Evolutionary conservation across 1,140 invertebrate species (phyloP).

Genomic region (Eufriesea mexicana): DNA sequence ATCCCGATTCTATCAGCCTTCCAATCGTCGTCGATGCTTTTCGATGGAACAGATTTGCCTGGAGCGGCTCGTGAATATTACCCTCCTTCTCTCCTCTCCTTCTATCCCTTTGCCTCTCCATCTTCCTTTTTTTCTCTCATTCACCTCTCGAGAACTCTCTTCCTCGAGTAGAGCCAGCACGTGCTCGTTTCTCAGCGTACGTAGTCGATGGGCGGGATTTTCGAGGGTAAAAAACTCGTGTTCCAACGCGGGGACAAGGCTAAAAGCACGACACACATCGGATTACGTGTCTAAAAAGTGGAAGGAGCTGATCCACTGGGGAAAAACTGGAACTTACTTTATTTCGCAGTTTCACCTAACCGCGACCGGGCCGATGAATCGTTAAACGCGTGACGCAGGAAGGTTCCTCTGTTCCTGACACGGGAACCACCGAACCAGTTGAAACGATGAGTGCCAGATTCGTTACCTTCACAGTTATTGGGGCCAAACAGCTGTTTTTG

Average conservation of each 20-base stretch:
- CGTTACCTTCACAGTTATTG: no score
- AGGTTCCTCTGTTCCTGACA: background rate
- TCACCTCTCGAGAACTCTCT: slow-evolving; percentile 53
- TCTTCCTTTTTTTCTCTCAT: slow-evolving; percentile 39
- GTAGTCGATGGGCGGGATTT: slow-evolving; percentile 61
- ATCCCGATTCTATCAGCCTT: slow-evolving; percentile 53
- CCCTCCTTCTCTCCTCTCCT: slow-evolving; percentile 2
- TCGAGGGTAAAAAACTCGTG: slow-evolving; percentile 64
- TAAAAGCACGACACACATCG: slow-evolving; percentile 62
- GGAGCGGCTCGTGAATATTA: slow-evolving; percentile 52
- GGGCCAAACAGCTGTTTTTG: no score
- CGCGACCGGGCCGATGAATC: background rate
- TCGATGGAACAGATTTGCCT: slow-evolving; percentile 40
- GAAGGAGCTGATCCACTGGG: slow-evolving; percentile 11
- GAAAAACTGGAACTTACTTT: slow-evolving; percentile 16
- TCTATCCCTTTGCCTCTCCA: background rate
- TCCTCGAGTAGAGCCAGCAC: slow-evolving; percentile 57
- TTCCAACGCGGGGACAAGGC: slow-evolving; percentile 63
- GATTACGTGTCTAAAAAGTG: slow-evolving; percentile 52
- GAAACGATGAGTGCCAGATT: no score
- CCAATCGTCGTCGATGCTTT: slow-evolving; percentile 41
- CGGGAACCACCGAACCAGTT: no score
- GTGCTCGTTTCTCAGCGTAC: slow-evolving; percentile 66
- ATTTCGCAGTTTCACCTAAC: background rate
- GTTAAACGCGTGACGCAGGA: background rate